Evolutionary conservation across 2,797 vertebrate species (phyloP), one percentile per base, ranked within the genome.

Genomic region (Anguilla megastoma): DNA sequence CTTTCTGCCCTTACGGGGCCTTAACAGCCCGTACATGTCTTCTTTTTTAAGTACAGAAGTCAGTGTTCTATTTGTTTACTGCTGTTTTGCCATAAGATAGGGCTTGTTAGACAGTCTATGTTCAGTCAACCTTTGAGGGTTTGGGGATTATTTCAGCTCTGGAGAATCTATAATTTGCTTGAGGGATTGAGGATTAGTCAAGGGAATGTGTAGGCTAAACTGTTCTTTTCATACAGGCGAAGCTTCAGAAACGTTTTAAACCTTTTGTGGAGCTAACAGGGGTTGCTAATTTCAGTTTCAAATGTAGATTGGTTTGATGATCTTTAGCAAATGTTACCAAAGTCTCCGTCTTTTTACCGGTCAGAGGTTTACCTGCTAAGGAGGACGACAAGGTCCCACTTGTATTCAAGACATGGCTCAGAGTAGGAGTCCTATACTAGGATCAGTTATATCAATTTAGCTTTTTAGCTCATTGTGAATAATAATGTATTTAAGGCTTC

Each of bases 111-210:
- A 76, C 71, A 76, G 12, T 14, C 12, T 18, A n/a, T 21, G n/a
- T 9, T 33, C 10, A 33, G 69, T 71, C n/a, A 71, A 33, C 71
- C 33, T 33, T 76, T 14, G 9, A 76, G 71, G 33, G 27, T 14
- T 3, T 16, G 33, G 16, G 71, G 71, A 76, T 76, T 76, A 74
- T 41, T 66, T 66, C 63, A 66, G 14, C 30, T 36, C 30, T 16
- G 16, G 30, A 36, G 30, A 76, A 41, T 76, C 69, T 16, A 33
- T 16, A 41, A 41, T 76, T 76, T 41, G 14, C 69, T 74, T 74
- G 71, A 41, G 71, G 71, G 30, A 76, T 76, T 41, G 71, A 24
- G 30, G 71, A 76, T 76, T 76, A 76, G 71, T 76, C 71, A 76
- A 14, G 30, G 71, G 30, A 76, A 41, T 76, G 41, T 41, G 71